phyloP scores from a whole-genome alignment of 2,113 vertebrate genomes.

The Salvelinus namaycush region DNA sequence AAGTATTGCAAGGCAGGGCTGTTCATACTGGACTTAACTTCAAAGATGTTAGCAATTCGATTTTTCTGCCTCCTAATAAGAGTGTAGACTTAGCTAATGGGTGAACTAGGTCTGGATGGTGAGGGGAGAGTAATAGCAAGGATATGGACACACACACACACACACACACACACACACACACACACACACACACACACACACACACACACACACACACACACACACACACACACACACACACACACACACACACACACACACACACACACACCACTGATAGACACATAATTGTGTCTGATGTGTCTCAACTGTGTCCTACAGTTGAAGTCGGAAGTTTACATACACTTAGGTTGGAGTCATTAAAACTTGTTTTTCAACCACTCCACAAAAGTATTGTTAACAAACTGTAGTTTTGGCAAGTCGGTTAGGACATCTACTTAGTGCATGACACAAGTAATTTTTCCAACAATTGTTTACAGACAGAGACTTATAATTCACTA shows the following conservation, averaged over 20 bases:
- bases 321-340: too few species aligned
- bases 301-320: neutral
- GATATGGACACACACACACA: neutral
- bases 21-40: neutral
- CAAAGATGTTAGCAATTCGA: neutral
- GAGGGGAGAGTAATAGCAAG: neutral
- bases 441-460: too few species aligned
- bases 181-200: neutral
- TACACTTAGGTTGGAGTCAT: too few species aligned
- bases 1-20: neutral
- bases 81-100: neutral
- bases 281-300: constrained; percentile 28
- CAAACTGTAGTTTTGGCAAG: too few species aligned
- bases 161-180: neutral
- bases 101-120: neutral
- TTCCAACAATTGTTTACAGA: too few species aligned
- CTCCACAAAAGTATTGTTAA: too few species aligned
- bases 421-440: too few species aligned
- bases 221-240: neutral
- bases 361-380: too few species aligned
- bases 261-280: constrained; percentile 1
- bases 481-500: too few species aligned
- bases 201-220: neutral
- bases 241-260: neutral
- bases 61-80: neutral